These are phyloP conservation scores for Acrobasis repandana DNA, from an alignment of 2,888 invertebrate genomes.

Conservation along the genomic window DNA sequence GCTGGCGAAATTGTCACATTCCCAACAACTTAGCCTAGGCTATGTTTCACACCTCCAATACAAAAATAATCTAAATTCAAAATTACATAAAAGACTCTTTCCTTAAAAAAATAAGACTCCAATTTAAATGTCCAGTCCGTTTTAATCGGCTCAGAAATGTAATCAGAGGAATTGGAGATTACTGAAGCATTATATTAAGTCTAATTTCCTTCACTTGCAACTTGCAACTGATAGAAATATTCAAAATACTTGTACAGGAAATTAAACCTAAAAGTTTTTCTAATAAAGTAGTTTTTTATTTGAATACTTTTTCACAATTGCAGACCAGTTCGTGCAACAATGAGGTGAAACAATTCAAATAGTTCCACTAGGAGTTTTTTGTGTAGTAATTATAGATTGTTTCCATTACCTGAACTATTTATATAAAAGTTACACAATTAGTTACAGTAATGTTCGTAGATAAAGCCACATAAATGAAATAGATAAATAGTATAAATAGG, in stretches of 20 bases:
- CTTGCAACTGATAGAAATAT: slow-evolving; percentile 42
- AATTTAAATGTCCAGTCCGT: slow-evolving; percentile 30
- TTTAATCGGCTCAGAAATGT: slow-evolving; percentile 51
- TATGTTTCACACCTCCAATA: slow-evolving; percentile 68
- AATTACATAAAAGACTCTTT: slow-evolving; percentile 39
- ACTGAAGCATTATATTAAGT: slow-evolving; percentile 65
- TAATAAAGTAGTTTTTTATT: background rate
- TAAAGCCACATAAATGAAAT: too few relatives aligned
- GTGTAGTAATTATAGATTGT: slow-evolving; percentile 37
- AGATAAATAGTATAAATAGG: too few relatives aligned
- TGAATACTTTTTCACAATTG: background rate
- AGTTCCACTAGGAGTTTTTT: slow-evolving; percentile 50
- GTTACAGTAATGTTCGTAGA: too few relatives aligned
- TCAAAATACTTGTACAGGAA: background rate
- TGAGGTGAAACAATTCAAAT: slow-evolving; percentile 75
- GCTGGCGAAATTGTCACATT: slow-evolving; percentile 71
- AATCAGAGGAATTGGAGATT: slow-evolving; percentile 68
- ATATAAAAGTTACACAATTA: too few relatives aligned
- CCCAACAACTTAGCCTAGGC: slow-evolving; percentile 38
- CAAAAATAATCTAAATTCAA: slow-evolving; percentile 24
- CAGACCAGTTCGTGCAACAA: slow-evolving; percentile 56
- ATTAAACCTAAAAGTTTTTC: background rate
- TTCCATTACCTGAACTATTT: background rate
- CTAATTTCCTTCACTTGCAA: slow-evolving; percentile 64
- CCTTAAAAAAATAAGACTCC: slow-evolving; percentile 26